Conservation (phyloP, 2,888 invertebrate genomes). For the Pilophorus perplexus region DNA sequence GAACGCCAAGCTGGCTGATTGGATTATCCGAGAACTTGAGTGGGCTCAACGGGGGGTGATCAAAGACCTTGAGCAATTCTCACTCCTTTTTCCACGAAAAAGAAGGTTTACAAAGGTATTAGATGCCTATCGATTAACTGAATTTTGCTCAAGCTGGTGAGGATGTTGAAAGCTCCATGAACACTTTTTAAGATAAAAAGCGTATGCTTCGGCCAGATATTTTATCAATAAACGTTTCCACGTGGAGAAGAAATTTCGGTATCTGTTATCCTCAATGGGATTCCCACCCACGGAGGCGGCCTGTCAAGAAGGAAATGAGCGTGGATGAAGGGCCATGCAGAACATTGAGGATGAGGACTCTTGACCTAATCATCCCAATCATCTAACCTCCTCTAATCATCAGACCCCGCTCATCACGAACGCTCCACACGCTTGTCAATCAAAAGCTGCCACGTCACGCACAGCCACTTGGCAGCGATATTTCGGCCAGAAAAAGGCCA, state of each 20-base stretch:
- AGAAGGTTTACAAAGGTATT: too few species aligned
- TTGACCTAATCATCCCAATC: constrained; percentile 14
- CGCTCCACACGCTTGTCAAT: constrained; percentile 8
- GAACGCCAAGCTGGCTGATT: constrained; percentile 36
- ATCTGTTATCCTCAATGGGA: not conserved
- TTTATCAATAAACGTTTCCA: too few species aligned
- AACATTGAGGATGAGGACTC: constrained; percentile 7
- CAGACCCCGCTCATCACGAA: not conserved
- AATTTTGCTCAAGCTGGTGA: too few species aligned
- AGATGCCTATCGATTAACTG: too few species aligned
- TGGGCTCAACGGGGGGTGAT: constrained; percentile 32
- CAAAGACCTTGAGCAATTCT: constrained; percentile 25
- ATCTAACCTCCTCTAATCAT: constrained; percentile 2
- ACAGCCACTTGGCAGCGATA: too few species aligned
- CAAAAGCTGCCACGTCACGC: constrained; percentile 3
- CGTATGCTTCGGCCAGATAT: too few species aligned
- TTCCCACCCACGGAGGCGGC: constrained; percentile 6
- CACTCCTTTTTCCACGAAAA: not conserved
- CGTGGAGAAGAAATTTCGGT: too few species aligned
- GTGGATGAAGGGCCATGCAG: too few species aligned
- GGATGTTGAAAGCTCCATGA: too few species aligned
- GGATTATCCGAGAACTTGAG: constrained; percentile 33
- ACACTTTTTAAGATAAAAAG: too few species aligned
- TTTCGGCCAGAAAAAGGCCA: too few species aligned
- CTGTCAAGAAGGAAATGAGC: not conserved